These are phyloP conservation scores for Heliconius himera DNA, from an alignment of 1,140 invertebrate genomes.

Conservation along the genomic window DNA sequence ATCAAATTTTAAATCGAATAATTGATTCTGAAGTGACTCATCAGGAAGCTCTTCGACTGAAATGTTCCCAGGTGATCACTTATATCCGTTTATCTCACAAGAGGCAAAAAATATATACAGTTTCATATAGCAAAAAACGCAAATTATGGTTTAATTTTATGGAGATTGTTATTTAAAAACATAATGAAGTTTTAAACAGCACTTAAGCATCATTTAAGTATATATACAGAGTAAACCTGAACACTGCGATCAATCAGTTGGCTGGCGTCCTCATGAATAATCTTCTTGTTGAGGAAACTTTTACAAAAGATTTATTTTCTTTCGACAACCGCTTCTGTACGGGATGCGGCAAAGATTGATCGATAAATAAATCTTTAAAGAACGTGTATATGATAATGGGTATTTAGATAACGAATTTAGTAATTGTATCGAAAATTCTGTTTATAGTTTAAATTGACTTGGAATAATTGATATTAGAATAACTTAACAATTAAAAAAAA, in stretches of 20 bases:
- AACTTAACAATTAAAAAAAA: too few relatives aligned
- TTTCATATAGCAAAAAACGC: neutral
- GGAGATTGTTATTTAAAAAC: conserved; percentile 1
- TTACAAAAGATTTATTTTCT: conserved; percentile 36
- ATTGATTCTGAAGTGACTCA: neutral
- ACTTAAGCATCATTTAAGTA: conserved; percentile 14
- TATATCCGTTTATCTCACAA: neutral
- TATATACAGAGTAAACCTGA: conserved; percentile 18
- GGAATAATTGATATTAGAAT: too few relatives aligned
- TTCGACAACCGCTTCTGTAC: conserved; percentile 9
- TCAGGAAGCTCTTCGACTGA: neutral
- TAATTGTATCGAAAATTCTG: neutral
- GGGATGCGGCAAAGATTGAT: conserved; percentile 34
- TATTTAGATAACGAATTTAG: conserved; percentile 4
- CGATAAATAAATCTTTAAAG: conserved; percentile 20
- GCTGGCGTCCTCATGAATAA: conserved; percentile 33
- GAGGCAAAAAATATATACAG: neutral
- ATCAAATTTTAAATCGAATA: too few relatives aligned
- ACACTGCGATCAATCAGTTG: conserved; percentile 27
- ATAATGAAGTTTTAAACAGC: conserved; percentile 13
- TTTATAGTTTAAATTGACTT: neutral
- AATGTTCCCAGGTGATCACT: too few relatives aligned
- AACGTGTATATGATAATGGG: conserved; percentile 15
- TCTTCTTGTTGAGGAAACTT: conserved; percentile 29
- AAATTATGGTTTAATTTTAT: conserved; percentile 3